Percentiles rank a stretch among this genome's conserved stretches.
Conservation (phyloP, 2,888 invertebrate genomes). For the Portevinia maculata region DNA sequence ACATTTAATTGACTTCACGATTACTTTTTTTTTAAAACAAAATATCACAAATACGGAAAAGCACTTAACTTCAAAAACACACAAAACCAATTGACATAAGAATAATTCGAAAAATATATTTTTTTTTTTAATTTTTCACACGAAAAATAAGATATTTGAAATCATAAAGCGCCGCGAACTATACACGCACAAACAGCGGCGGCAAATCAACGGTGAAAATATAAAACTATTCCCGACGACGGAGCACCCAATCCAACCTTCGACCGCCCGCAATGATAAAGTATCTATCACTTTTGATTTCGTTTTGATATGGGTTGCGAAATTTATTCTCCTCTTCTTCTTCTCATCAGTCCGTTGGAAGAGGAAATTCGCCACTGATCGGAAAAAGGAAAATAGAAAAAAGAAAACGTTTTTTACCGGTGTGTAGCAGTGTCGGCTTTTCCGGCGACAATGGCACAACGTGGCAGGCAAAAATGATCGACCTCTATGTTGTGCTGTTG, state of each 20-base stretch:
- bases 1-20: not conserved
- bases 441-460: slow-evolving; percentile 45
- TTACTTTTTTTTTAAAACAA: slow-evolving; percentile 20
- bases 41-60: slow-evolving; percentile 47
- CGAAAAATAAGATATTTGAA: not conserved
- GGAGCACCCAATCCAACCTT: slow-evolving; percentile 6
- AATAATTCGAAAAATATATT: not conserved
- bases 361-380: slow-evolving; percentile 55
- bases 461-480: slow-evolving; percentile 16
- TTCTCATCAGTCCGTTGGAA: slow-evolving; percentile 26
- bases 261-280: slow-evolving; percentile 25
- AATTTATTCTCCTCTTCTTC: slow-evolving; percentile 20
- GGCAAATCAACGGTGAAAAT: not conserved
- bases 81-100: slow-evolving; percentile 62
- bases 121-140: not conserved
- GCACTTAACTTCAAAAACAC: slow-evolving; percentile 25
- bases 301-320: slow-evolving; percentile 32
- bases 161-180: not conserved
- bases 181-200: not conserved
- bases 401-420: slow-evolving; percentile 38
- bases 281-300: slow-evolving; percentile 46
- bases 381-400: slow-evolving; percentile 18
- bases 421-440: slow-evolving; percentile 26
- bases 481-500: slow-evolving; percentile 12
- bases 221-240: not conserved